These are phyloP conservation scores for Alcis repandata DNA, from an alignment of 2,888 invertebrate genomes.

Conservation along the genomic window DNA sequence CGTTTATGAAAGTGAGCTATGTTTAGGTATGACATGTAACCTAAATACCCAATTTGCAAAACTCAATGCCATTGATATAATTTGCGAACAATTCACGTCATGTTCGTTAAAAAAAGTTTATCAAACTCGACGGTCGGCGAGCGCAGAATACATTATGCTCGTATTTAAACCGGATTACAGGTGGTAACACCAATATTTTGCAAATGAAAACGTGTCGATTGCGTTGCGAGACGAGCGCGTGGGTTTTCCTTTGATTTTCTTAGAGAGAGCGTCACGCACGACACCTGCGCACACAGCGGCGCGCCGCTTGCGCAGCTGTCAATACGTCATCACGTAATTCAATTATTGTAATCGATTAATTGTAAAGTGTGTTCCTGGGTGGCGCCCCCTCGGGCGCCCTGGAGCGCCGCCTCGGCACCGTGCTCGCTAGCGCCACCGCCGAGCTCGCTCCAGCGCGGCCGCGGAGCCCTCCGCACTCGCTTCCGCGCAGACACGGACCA, in stretches of 20 bases:
- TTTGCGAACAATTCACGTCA: slow-evolving; percentile 48
- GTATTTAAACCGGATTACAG: slow-evolving; percentile 57
- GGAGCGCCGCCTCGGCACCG: slow-evolving; percentile 52
- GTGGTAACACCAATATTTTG: slow-evolving; percentile 71
- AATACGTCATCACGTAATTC: slow-evolving; percentile 76
- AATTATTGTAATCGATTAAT: slow-evolving; percentile 81
- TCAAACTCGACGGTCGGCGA: slow-evolving; percentile 44
- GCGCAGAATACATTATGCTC: slow-evolving; percentile 51
- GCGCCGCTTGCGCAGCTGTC: slow-evolving; percentile 78
- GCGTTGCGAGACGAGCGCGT: slow-evolving; percentile 63
- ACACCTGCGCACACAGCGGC: slow-evolving; percentile 75
- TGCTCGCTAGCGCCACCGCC: slow-evolving; percentile 21
- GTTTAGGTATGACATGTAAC: slow-evolving; percentile 37
- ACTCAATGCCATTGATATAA: slow-evolving; percentile 47
- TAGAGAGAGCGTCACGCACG: slow-evolving; percentile 66
- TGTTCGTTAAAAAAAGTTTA: slow-evolving; percentile 50
- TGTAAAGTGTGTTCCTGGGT: slow-evolving; percentile 69
- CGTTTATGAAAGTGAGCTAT: slow-evolving; percentile 31
- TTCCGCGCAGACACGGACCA: slow-evolving; percentile 44
- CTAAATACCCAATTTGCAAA: slow-evolving; percentile 40
- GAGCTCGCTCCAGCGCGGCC: slow-evolving; percentile 42
- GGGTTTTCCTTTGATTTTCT: slow-evolving; percentile 80
- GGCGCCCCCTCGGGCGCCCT: slow-evolving; percentile 62
- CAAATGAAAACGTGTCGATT: slow-evolving; percentile 67
- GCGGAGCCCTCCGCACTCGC: slow-evolving; percentile 38